phyloP scores from a whole-genome alignment of 35 echinoderm and acorn worm genomes.

The Patiria miniata region DNA sequence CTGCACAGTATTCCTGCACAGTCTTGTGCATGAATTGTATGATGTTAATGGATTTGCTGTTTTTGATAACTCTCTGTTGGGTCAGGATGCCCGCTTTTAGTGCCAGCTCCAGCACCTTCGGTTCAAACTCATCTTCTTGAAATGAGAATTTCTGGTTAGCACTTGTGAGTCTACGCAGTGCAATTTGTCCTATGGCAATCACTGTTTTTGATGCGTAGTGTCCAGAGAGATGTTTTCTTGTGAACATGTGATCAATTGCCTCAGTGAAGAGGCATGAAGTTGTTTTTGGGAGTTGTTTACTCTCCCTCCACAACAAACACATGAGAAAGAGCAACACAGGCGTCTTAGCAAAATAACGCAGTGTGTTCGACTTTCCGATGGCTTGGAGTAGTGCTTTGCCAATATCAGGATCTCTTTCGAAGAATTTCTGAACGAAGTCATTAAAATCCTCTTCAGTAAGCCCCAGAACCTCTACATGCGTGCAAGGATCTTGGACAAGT shows the following conservation, averaged over 20 bases:
- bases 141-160: not conserved
- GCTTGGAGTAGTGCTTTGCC: not conserved
- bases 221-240: not conserved
- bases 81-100: not conserved
- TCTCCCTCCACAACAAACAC: too few species aligned
- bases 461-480: too few species aligned
- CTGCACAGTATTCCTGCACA: constrained; percentile 15
- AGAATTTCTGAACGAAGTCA: not conserved
- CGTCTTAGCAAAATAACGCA: not conserved
- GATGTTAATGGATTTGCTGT: not conserved
- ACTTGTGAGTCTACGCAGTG: not conserved
- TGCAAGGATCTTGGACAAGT: too few species aligned
- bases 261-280: too few species aligned
- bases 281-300: not conserved
- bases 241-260: not conserved
- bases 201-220: not conserved
- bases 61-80: not conserved
- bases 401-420: not conserved
- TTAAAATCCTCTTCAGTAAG: not conserved
- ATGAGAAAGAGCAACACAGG: not conserved
- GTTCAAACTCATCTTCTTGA: not conserved
- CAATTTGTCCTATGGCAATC: not conserved
- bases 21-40: constrained; percentile 16
- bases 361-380: too few species aligned
- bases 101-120: not conserved